Base-by-base conservation (phyloP, 2,797 vertebrate species). In the Enteromius anoplus region DNA sequence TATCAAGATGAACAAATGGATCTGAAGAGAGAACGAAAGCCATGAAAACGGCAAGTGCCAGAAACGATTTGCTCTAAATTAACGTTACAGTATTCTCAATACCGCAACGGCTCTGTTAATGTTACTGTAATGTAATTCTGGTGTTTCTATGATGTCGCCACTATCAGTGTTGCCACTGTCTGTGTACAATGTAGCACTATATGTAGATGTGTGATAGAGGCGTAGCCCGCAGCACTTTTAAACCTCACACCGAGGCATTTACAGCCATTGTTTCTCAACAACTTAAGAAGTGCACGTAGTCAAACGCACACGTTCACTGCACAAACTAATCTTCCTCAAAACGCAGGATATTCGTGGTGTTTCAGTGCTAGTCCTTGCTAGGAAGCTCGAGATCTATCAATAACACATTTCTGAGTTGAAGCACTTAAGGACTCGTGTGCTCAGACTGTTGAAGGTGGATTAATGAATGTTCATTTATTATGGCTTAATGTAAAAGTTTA, bases 401-500 rank as follows among this genome's bases (percentile, higher is more conserved):
- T 45, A 26, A 72, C 55, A 6, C 80, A 78, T 70, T 83, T 75
- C 72, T 80, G 71, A 75, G 80, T 78, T 78, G 81, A 83, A 70
- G 73, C 83, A 85, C 69, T 86, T 88, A 78, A 79, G 32, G 49
- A 55, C 51, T 81, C n/a, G 71, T 70, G 68, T 78, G 72, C 45
- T 79, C 72, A 15, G 47, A 51, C 49, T 53, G 51, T 70, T 53
- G 51, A 21, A 83, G 32, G 89, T 90, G 87, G 91, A 89, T 77
- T 88, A 88, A 91, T 88, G 89, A 89, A 90, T 90, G 89, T 93
- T 89, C 85, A 90, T 86, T 86, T 89, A 85, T 84, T 90, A 89
- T 90, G 89, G 71, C 19, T 55, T 81, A 84, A 90, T 89, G 88
- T 90, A 93, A 93, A 94, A 91, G 93, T 95, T 95, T 94, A 95